These are phyloP conservation scores for Craniophora ligustri DNA, from an alignment of 2,888 invertebrate species.

Conservation along the genomic window DNA sequence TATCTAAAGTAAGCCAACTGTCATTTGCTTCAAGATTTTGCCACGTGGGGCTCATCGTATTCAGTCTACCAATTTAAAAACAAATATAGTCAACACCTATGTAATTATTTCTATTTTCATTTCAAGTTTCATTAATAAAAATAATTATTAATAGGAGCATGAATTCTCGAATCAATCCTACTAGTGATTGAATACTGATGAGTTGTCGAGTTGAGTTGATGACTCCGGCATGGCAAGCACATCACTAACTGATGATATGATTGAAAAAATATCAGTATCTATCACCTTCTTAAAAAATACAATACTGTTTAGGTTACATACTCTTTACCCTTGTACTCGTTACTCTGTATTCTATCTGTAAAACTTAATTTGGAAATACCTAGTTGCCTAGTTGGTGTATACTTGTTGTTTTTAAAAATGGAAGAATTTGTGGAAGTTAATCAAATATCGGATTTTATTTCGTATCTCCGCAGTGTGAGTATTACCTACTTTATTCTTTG, in stretches of 20 bases:
- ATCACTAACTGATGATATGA: neutral
- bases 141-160: too few species aligned
- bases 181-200: too few species aligned
- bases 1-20: too few species aligned
- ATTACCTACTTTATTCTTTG: constrained; percentile 25
- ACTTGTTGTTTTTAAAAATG: constrained; percentile 63
- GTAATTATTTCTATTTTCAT: too few species aligned
- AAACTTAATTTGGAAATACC: constrained; percentile 20
- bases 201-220: too few species aligned
- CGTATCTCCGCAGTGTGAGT: constrained; percentile 94
- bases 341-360: neutral
- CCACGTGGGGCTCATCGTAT: too few species aligned
- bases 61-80: too few species aligned
- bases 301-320: neutral
- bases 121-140: too few species aligned
- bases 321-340: neutral
- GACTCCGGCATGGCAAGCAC: too few species aligned
- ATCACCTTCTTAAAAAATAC: neutral
- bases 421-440: constrained; percentile 91
- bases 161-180: too few species aligned
- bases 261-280: constrained; percentile 25
- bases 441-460: constrained; percentile 93
- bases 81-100: too few species aligned
- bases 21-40: too few species aligned
- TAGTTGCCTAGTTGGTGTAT: constrained; percentile 39